A percentile compares a stretch with the other conserved stretches of the same genome.
phyloP scores from a whole-genome alignment of 2,797 vertebrate genomes.

The Phoeniculus purpureus region DNA sequence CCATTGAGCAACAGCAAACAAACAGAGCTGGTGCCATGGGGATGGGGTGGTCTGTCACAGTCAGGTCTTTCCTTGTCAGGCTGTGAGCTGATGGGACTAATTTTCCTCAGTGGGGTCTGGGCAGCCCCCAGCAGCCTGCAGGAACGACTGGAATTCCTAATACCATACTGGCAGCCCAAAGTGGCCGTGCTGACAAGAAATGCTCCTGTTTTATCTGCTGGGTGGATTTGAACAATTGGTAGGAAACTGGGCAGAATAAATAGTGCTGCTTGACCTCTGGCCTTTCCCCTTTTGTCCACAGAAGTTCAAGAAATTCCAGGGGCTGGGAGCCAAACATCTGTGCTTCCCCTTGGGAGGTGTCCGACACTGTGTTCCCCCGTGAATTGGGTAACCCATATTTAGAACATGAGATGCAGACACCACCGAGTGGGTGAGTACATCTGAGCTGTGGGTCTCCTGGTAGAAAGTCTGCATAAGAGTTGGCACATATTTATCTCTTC shows the following conservation, averaged over 20 bases:
- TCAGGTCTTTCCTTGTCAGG: neutral
- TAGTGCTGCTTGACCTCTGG: neutral
- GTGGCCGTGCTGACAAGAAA: neutral
- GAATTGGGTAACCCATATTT: neutral
- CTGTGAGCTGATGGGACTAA: neutral
- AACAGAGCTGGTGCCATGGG: rapidly evolving
- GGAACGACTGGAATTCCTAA: slow-evolving; percentile 31
- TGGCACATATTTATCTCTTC: neutral
- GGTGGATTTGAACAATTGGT: neutral
- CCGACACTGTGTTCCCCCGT: rapidly evolving
- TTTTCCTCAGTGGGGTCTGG: neutral
- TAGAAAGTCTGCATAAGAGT: neutral
- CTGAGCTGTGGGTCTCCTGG: slow-evolving; percentile 24
- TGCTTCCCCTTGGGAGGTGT: neutral
- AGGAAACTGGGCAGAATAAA: slow-evolving; percentile 19
- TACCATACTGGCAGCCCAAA: rapidly evolving
- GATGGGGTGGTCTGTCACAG: neutral
- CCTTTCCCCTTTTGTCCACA: slow-evolving; percentile 47
- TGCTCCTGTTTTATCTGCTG: neutral
- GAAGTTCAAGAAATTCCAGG: slow-evolving; percentile 52
- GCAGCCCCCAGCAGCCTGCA: neutral
- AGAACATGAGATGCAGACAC: slow-evolving; percentile 26
- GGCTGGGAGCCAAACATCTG: slow-evolving; percentile 36
- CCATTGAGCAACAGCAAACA: neutral
- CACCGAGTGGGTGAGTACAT: neutral